Percentiles rank a stretch among this genome's conserved stretches.
Evolutionary conservation across 2,113 vertebrate genomes (phyloP).

Genomic region (Oceanodroma tethys): DNA sequence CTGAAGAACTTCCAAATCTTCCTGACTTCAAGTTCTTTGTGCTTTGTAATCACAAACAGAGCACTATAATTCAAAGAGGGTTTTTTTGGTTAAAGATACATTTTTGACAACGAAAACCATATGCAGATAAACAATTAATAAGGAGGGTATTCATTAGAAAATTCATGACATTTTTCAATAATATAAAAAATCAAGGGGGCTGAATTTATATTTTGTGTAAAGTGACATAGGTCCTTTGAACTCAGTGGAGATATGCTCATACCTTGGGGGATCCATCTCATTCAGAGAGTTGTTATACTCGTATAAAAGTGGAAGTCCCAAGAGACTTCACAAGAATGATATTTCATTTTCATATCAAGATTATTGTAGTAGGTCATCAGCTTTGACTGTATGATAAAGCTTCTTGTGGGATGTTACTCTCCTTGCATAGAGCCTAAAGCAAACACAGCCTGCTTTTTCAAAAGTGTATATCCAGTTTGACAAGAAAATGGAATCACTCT

Average conservation of each 20-base stretch:
- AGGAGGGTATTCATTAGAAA: neutral
- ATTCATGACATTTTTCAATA: neutral
- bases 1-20: neutral
- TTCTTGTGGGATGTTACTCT: neutral
- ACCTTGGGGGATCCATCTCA: neutral
- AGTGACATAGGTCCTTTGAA: neutral
- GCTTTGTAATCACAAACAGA: neutral
- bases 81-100: neutral
- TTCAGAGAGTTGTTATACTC: neutral
- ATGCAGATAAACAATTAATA: neutral
- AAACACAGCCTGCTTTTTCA: constrained; percentile 31
- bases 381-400: neutral
- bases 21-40: neutral
- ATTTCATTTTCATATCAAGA: constrained; percentile 5
- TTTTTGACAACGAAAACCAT: neutral
- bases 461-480: constrained; percentile 32
- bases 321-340: neutral
- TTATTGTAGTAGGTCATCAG: neutral
- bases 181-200: neutral
- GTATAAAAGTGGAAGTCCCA: neutral
- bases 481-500: constrained; percentile 53
- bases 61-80: neutral
- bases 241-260: neutral
- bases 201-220: neutral
- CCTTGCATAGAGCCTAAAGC: neutral